Percentiles rank a stretch among this genome's conserved stretches.
Conservation (phyloP, 2,888 invertebrate species). For the Tribolium freemani region DNA sequence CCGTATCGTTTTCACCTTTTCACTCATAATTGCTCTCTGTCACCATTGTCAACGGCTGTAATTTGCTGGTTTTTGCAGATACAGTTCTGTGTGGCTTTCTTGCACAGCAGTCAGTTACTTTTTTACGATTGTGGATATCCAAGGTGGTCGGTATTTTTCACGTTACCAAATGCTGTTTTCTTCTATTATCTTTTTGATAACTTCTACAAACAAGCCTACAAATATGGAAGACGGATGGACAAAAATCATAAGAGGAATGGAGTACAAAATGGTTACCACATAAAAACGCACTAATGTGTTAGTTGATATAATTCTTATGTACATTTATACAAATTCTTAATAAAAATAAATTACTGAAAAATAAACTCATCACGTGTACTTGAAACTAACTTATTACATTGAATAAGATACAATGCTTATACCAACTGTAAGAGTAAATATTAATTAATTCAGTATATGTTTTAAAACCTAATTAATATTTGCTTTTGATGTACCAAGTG, state of each 20-base stretch:
- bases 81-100: slow-evolving; percentile 90
- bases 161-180: slow-evolving; percentile 91
- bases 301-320: background rate
- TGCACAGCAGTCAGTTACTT: slow-evolving; percentile 88
- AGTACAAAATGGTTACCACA: background rate
- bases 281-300: background rate
- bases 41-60: slow-evolving; percentile 9
- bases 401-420: too few relatives aligned
- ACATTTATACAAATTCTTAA: background rate
- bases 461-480: too few relatives aligned
- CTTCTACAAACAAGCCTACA: slow-evolving; percentile 88
- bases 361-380: too few relatives aligned
- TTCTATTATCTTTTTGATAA: slow-evolving; percentile 94
- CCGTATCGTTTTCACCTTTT: slow-evolving; percentile 51
- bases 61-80: slow-evolving; percentile 73
- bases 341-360: too few relatives aligned
- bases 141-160: slow-evolving; percentile 84
- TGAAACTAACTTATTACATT: too few relatives aligned
- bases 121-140: slow-evolving; percentile 93
- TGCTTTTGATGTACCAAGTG: too few relatives aligned
- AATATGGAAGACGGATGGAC: background rate
- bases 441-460: too few relatives aligned
- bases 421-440: too few relatives aligned
- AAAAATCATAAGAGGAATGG: background rate
- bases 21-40: slow-evolving; percentile 17